A percentile compares a stretch with the other conserved stretches of the same genome.
Conservation (phyloP, 2,113 vertebrate genomes). For the Osmerus mordax region DNA sequence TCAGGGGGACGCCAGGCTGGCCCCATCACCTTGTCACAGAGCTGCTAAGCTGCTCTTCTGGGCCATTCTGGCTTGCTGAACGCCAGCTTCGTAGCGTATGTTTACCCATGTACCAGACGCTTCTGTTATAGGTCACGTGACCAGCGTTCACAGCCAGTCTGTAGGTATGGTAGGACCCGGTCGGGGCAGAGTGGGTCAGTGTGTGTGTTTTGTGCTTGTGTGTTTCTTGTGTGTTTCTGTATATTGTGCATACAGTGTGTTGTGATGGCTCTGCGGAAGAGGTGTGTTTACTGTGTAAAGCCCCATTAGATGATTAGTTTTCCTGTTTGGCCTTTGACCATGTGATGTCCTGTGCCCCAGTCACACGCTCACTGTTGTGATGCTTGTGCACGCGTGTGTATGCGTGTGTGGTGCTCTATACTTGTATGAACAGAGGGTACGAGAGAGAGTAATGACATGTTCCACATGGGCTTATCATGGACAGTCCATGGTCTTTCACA, state of each 20-base stretch:
- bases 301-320: constrained; percentile 57
- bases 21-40: no score
- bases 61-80: no score
- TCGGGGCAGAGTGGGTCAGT: background rate
- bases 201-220: constrained; percentile 20
- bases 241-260: background rate
- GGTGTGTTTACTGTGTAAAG: constrained; percentile 33
- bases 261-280: background rate
- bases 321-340: constrained; percentile 29
- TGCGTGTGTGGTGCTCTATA: background rate
- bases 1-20: no score
- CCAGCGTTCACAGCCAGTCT: no score
- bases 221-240: constrained; percentile 11
- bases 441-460: no score
- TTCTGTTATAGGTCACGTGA: no score
- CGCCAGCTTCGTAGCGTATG: no score
- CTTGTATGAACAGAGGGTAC: background rate
- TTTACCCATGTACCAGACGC: no score
- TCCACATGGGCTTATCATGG: constrained; percentile 1
- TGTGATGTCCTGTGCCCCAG: constrained; percentile 33
- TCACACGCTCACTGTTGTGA: constrained; percentile 23
- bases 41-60: no score
- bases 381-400: constrained; percentile 19
- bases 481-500: no score
- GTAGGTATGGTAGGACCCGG: no score